These are phyloP conservation scores for Brachypodius melanocephalos DNA, from an alignment of 2,113 vertebrate species.

Conservation along the genomic window DNA sequence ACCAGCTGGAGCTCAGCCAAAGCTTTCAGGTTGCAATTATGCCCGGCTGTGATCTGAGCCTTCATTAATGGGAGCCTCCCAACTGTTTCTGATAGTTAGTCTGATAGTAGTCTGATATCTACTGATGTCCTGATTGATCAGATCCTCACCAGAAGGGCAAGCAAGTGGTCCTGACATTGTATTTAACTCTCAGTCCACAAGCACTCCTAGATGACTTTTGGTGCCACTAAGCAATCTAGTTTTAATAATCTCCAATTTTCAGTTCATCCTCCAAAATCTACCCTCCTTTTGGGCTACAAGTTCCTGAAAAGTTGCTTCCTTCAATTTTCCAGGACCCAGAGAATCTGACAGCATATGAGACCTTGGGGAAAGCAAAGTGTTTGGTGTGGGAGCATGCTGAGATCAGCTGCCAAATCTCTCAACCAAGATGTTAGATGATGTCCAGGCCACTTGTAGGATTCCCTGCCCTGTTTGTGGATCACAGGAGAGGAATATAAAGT, in stretches of 20 bases:
- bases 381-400: neutral
- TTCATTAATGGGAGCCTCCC: neutral
- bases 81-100: neutral
- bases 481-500: neutral
- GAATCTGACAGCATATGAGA: neutral
- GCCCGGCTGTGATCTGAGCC: neutral
- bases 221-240: neutral
- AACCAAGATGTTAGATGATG: neutral
- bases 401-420: neutral
- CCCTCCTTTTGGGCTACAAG: neutral
- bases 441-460: neutral
- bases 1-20: conserved; percentile 30
- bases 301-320: neutral
- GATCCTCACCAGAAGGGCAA: neutral
- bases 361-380: neutral
- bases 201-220: neutral
- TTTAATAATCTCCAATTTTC: neutral
- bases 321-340: neutral
- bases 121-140: neutral
- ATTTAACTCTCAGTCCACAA: neutral
- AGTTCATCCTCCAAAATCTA: neutral
- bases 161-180: neutral
- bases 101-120: too few relatives aligned
- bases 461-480: neutral
- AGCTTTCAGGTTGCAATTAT: neutral